Conservation (phyloP, 2,888 invertebrate species). For the Germaria angustata region DNA sequence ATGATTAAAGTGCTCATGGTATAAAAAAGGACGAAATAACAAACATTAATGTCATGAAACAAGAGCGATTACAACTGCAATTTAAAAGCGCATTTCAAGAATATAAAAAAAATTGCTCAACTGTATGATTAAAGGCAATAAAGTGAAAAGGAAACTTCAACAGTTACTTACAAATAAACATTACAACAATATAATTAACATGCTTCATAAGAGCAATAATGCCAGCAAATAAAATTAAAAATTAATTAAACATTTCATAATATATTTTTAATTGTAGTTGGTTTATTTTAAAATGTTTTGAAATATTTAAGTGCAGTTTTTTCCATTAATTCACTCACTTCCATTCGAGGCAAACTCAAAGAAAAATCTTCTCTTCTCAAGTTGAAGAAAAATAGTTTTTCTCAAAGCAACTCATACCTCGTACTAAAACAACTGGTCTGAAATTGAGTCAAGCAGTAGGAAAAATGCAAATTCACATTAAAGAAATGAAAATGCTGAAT, state of each 20-base stretch:
- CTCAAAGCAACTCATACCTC: neutral
- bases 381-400: neutral
- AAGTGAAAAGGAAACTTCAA: conserved; percentile 4
- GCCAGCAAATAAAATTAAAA: neutral
- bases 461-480: neutral
- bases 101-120: neutral
- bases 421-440: neutral
- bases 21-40: neutral
- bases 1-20: neutral
- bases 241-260: conserved; percentile 9
- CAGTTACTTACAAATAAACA: neutral
- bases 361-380: neutral
- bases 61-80: conserved; percentile 48
- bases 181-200: conserved; percentile 9
- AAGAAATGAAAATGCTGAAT: conserved; percentile 1
- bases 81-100: conserved; percentile 21
- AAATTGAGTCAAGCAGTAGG: conserved; percentile 2
- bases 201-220: neutral
- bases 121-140: conserved; percentile 27
- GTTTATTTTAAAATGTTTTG: neutral
- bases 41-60: conserved; percentile 14
- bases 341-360: neutral
- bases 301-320: neutral
- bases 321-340: neutral
- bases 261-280: conserved; percentile 35